phyloP scores from a whole-genome alignment of 1,140 invertebrate genomes.

The Heliconius eleuchia region DNA sequence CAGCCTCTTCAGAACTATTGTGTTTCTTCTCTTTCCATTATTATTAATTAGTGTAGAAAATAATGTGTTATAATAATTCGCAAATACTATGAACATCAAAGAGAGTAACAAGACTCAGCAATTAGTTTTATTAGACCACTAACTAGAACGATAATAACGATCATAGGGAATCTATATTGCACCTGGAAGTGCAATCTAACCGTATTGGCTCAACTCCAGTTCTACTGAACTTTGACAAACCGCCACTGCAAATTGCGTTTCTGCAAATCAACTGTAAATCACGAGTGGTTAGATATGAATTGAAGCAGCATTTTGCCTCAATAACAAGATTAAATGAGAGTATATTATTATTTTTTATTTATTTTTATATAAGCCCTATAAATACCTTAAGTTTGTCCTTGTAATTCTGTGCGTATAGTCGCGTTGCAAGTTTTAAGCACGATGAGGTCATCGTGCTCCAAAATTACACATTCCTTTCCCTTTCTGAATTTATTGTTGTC shows the following conservation, averaged over 20 bases:
- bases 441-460: slow-evolving; percentile 55
- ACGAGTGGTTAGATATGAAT: slow-evolving; percentile 7
- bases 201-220: slow-evolving; percentile 70
- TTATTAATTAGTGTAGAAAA: not conserved
- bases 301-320: not conserved
- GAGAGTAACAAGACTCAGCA: not conserved
- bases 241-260: slow-evolving; percentile 55
- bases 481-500: slow-evolving; percentile 46
- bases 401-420: slow-evolving; percentile 32
- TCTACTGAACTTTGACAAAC: slow-evolving; percentile 78
- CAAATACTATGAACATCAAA: not conserved
- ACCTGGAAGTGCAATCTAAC: slow-evolving; percentile 69
- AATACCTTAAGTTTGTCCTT: not conserved
- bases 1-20: not conserved
- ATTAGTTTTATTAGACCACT: slow-evolving; percentile 6
- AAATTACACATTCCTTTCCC: slow-evolving; percentile 57
- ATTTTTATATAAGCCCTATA: not conserved
- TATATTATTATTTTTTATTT: not conserved
- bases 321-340: not conserved
- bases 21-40: not conserved
- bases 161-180: slow-evolving; percentile 45
- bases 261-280: slow-evolving; percentile 41
- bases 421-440: slow-evolving; percentile 49
- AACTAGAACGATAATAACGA: slow-evolving; percentile 10
- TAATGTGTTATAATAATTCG: not conserved